A percentile compares a stretch with the other conserved stretches of the same genome.
Evolutionary conservation across 2,113 vertebrate species (phyloP).

Genomic region (Oceanodroma tethys): DNA sequence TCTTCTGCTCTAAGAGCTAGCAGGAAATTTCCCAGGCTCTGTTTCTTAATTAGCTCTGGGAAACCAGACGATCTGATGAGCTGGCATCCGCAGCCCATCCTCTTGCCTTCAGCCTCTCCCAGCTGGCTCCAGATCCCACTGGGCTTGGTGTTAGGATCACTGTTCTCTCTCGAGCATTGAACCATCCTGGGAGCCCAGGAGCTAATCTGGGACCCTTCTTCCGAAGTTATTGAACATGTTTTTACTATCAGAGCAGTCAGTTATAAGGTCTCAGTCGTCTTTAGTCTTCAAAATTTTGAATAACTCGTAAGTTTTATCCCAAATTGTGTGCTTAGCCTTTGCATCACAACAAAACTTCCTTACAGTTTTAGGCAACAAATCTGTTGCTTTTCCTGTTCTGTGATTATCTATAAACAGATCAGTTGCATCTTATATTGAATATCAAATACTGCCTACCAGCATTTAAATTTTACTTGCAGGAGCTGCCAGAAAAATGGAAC

Average conservation of each 20-base stretch:
- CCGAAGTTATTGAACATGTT: not conserved
- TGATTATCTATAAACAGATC: not conserved
- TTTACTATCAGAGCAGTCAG: not conserved
- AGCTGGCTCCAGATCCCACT: rapidly evolving
- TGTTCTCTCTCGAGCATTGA: not conserved
- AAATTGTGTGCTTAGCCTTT: not conserved
- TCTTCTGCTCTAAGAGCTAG: not conserved
- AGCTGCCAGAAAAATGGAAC: slow-evolving; percentile 90
- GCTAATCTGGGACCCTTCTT: not conserved
- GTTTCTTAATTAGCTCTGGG: not conserved
- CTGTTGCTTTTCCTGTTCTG: not conserved
- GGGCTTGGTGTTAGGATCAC: not conserved
- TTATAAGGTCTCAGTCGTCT: not conserved
- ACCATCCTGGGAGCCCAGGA: not conserved
- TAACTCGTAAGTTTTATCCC: not conserved
- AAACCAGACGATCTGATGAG: not conserved
- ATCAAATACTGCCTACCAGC: not conserved
- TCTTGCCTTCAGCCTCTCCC: not conserved
- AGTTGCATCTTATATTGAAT: rapidly evolving
- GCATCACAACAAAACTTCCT: not conserved
- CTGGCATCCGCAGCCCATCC: not conserved
- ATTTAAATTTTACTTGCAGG: slow-evolving; percentile 65
- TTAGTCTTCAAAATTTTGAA: not conserved
- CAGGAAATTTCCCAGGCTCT: not conserved
- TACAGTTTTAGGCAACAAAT: rapidly evolving